phyloP scores from a whole-genome alignment of 2,888 invertebrate genomes.

The Epirrhoe alternata region DNA sequence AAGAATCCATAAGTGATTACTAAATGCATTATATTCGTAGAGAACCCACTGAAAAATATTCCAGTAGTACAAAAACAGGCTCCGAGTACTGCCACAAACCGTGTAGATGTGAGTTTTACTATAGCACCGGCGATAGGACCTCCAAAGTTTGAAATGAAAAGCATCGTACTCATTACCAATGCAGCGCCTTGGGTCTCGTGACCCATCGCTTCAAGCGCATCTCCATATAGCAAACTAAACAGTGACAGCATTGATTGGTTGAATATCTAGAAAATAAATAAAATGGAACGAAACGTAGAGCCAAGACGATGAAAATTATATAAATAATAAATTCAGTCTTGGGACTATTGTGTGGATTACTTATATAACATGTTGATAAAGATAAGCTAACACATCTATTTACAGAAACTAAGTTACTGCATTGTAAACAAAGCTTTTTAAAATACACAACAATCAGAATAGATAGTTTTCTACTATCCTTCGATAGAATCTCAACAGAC shows the following conservation, averaged over 20 bases:
- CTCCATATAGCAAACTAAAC: constrained; percentile 89
- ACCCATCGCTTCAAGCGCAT: constrained; percentile 86
- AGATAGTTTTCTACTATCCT: no score
- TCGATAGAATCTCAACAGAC: no score
- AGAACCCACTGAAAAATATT: constrained; percentile 77
- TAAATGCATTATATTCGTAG: constrained; percentile 75
- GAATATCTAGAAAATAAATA: constrained; percentile 82
- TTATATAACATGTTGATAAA: no score
- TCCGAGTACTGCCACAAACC: constrained; percentile 74
- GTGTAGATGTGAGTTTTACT: constrained; percentile 78
- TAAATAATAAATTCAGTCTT: no score
- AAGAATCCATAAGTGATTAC: constrained; percentile 76
- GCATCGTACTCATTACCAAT: constrained; percentile 88
- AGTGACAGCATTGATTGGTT: constrained; percentile 89
- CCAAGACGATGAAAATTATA: background rate
- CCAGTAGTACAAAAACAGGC: constrained; percentile 71
- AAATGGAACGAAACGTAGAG: background rate
- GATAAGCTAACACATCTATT: no score
- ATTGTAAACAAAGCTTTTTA: no score
- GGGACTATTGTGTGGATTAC: no score
- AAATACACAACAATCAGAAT: no score
- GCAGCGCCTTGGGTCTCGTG: constrained; percentile 88
- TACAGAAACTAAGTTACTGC: no score
- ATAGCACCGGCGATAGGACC: constrained; percentile 89
- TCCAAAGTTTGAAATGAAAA: constrained; percentile 87